phyloP scores from a whole-genome alignment of 2,113 vertebrate genomes.

The Mus musculus region GRCm39 chr12:82602501-82603000 shows the following conservation, averaged over 20 bases:
- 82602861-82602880: neutral
- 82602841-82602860: neutral
- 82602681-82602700: neutral
- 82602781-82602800: neutral
- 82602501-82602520: conserved; percentile 49
- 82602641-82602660: neutral
- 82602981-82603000: neutral
- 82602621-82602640: conserved; percentile 63
- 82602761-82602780: neutral
- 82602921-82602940: neutral
- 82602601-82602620: conserved; percentile 48
- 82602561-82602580: conserved; percentile 48
- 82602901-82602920: neutral
- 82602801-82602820: conserved; percentile 27
- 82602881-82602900: conserved; percentile 13
- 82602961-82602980: neutral
- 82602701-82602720: neutral
- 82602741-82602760: conserved; percentile 40
- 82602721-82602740: conserved; percentile 46
- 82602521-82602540: conserved; percentile 44
- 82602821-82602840: conserved; percentile 40
- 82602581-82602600: neutral
- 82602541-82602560: neutral
- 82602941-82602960: neutral
- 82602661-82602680: neutral